Percentiles rank a stretch among this genome's conserved stretches.
These are phyloP conservation scores for Sinella curviseta DNA, from an alignment of 1,140 invertebrate species.

Conservation along the genomic window DNA sequence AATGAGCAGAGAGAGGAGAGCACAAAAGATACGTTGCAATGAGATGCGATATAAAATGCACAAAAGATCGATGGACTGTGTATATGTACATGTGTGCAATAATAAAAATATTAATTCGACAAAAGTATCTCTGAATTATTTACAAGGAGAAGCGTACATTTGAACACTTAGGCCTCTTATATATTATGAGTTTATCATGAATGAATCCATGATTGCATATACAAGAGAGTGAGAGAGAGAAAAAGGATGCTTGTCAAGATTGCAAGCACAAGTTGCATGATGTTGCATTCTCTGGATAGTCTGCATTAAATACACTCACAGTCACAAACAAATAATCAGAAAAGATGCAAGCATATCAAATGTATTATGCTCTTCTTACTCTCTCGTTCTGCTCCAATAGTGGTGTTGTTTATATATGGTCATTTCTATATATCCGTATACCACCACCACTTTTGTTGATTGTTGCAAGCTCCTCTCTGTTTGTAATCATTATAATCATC, in stretches of 20 bases:
- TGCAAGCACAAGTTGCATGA: no score
- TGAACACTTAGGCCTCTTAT: no score
- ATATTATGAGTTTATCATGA: not conserved
- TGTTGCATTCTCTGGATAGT: not conserved
- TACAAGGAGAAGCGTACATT: no score
- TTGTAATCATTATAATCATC: slow-evolving; percentile 23
- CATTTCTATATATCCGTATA: not conserved
- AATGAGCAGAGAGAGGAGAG: no score
- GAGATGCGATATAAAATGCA: not conserved
- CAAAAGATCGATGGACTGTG: not conserved
- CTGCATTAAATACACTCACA: no score
- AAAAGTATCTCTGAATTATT: not conserved
- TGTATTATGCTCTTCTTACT: no score
- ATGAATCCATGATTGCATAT: not conserved
- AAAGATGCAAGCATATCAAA: not conserved
- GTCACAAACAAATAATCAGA: no score
- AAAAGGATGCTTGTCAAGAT: no score
- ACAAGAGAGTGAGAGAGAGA: no score
- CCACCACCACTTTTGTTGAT: slow-evolving; percentile 1
- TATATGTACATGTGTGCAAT: not conserved
- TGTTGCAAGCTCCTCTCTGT: not conserved
- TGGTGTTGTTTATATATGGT: not conserved
- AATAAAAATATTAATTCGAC: not conserved
- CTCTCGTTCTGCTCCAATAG: not conserved
- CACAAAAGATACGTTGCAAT: no score